A percentile compares a stretch with the other conserved stretches of the same genome.
Evolutionary conservation across 2,113 vertebrate species (phyloP).

Genomic region (Ammodytes marinus): DNA sequence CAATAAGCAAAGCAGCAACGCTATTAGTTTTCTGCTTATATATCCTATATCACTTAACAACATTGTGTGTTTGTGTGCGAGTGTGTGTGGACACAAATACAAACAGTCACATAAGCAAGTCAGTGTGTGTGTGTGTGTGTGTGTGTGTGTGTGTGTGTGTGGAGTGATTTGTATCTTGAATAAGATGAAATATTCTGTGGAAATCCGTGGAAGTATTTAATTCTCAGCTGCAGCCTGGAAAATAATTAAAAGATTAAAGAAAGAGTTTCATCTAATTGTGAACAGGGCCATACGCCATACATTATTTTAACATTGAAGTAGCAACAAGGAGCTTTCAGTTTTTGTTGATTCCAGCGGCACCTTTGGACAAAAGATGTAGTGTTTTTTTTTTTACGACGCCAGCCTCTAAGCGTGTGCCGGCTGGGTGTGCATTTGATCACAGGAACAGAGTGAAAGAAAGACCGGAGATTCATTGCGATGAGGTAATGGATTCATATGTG

Average conservation of each 20-base stretch:
- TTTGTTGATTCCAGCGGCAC: too few relatives aligned
- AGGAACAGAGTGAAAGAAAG: too few relatives aligned
- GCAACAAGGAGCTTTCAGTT: too few relatives aligned
- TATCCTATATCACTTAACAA: constrained; percentile 56
- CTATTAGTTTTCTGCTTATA: constrained; percentile 79
- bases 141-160: constrained; percentile 2
- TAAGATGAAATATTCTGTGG: constrained; percentile 1
- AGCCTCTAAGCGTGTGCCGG: too few relatives aligned
- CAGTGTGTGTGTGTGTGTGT: constrained; percentile 11
- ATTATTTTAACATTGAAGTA: too few relatives aligned
- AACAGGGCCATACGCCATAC: too few relatives aligned
- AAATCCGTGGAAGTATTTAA: not conserved
- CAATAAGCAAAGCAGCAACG: constrained; percentile 74
- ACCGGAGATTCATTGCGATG: too few relatives aligned
- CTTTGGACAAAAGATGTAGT: too few relatives aligned
- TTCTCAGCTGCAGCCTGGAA: not conserved
- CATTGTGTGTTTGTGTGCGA: constrained; percentile 17
- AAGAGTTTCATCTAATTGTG: not conserved
- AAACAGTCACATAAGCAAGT: not conserved
- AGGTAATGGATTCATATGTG: too few relatives aligned
- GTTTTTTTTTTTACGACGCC: too few relatives aligned
- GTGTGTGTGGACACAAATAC: constrained; percentile 1
- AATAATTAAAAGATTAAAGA: not conserved
- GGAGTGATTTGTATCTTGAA: not conserved
- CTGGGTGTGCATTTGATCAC: too few relatives aligned